A percentile compares a stretch with the other conserved stretches of the same genome.
phyloP scores from a whole-genome alignment of 2,113 vertebrate genomes.

The Apaloderma vittatum region DNA sequence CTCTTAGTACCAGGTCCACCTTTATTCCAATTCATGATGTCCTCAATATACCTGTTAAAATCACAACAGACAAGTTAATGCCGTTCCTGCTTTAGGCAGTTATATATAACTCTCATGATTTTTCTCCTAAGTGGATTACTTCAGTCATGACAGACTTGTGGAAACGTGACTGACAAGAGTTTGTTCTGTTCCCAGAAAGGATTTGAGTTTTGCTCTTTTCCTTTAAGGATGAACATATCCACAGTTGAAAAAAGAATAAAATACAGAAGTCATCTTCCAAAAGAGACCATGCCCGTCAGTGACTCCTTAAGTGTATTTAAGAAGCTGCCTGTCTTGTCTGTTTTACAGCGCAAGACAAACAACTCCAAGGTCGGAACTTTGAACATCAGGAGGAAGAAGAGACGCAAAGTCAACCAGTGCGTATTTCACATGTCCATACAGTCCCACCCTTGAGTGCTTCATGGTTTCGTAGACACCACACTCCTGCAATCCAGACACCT shows the following conservation, averaged over 20 bases:
- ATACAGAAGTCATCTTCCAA: neutral
- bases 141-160: neutral
- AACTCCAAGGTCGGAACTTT: neutral
- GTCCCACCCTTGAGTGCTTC: neutral
- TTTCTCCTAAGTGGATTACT: neutral
- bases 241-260: neutral
- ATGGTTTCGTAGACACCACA: neutral
- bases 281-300: fast-evolving
- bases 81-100: neutral
- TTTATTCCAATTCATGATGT: slow-evolving; percentile 97
- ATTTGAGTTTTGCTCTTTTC: neutral
- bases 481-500: neutral
- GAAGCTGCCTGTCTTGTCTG: neutral
- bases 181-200: neutral
- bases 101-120: fast-evolving
- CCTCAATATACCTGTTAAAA: slow-evolving; percentile 32
- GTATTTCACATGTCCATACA: neutral
- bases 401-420: neutral
- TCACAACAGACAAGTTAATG: neutral
- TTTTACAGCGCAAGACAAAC: neutral
- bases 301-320: neutral
- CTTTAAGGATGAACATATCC: neutral
- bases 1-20: slow-evolving; percentile 93
- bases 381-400: neutral
- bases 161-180: neutral